A percentile compares a stretch with the other conserved stretches of the same genome.
These are phyloP conservation scores for Chirona hameri DNA, from an alignment of 2,888 invertebrate genomes.

Conservation along the genomic window DNA sequence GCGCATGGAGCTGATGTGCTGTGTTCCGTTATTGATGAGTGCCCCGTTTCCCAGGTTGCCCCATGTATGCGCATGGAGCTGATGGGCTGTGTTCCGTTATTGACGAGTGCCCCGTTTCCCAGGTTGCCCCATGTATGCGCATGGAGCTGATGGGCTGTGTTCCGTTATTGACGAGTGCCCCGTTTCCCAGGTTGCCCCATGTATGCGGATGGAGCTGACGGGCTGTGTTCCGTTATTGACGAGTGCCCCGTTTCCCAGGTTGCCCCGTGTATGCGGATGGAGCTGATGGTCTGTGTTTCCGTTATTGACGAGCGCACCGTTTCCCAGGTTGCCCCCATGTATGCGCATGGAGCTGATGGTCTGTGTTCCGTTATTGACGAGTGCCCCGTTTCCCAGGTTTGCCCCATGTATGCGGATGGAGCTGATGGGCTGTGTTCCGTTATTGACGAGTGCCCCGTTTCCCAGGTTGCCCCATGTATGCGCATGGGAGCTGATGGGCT, in stretches of 20 bases:
- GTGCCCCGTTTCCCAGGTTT: constrained; percentile 65
- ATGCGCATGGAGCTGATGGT: constrained; percentile 88
- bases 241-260: constrained; percentile 71
- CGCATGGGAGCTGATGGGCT: constrained; percentile 90
- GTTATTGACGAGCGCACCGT: too few relatives aligned
- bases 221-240: constrained; percentile 84
- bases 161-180: too few relatives aligned
- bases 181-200: constrained; percentile 70
- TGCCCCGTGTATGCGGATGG: constrained; percentile 83
- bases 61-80: constrained; percentile 86
- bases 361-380: constrained; percentile 84
- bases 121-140: constrained; percentile 82
- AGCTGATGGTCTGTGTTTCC: constrained; percentile 78
- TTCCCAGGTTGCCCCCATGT: constrained; percentile 77
- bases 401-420: constrained; percentile 87
- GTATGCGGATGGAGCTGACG: constrained; percentile 85
- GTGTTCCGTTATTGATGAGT: constrained; percentile 45
- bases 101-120: constrained; percentile 71
- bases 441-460: too few relatives aligned
- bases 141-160: constrained; percentile 85
- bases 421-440: constrained; percentile 72
- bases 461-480: constrained; percentile 80
- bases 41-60: constrained; percentile 60
- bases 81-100: constrained; percentile 86
- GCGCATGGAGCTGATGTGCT: constrained; percentile 87